Evolutionary conservation across 2,797 vertebrate species (phyloP).

Genomic region (Myiotriccus ornatus): DNA sequence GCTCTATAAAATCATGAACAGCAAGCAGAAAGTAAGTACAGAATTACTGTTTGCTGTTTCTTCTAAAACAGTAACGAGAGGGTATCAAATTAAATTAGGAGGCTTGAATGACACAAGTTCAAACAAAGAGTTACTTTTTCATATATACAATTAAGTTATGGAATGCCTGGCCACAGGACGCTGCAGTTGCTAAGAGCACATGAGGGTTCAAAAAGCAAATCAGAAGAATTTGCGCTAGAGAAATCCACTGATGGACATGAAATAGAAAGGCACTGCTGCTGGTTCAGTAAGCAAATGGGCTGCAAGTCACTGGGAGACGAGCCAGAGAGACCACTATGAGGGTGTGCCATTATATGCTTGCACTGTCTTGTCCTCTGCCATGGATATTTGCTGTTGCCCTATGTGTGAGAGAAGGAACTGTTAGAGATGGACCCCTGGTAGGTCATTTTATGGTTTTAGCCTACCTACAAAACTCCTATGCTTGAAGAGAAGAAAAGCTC

Average conservation of each 20-base stretch:
- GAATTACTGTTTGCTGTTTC: conserved; percentile 18
- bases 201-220: conserved; percentile 1
- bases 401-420: not conserved
- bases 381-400: fast-evolving
- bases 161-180: conserved; percentile 26
- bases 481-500: not conserved
- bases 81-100: conserved; percentile 22
- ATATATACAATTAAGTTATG: conserved; percentile 23
- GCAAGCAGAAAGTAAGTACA: conserved; percentile 11
- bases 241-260: not conserved
- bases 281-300: not conserved
- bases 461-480: not conserved
- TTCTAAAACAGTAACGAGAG: not conserved
- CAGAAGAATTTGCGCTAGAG: not conserved
- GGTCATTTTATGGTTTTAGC: not conserved
- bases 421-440: fast-evolving
- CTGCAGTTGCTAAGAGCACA: not conserved
- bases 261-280: not conserved
- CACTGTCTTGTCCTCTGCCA: not conserved
- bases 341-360: not conserved
- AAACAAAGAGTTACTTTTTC: conserved; percentile 47
- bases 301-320: not conserved
- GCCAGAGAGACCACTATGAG: not conserved
- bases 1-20: conserved; percentile 6
- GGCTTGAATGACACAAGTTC: conserved; percentile 36